Conservation (phyloP, 2,113 vertebrate species). For the Pituophis catenifer region DNA sequence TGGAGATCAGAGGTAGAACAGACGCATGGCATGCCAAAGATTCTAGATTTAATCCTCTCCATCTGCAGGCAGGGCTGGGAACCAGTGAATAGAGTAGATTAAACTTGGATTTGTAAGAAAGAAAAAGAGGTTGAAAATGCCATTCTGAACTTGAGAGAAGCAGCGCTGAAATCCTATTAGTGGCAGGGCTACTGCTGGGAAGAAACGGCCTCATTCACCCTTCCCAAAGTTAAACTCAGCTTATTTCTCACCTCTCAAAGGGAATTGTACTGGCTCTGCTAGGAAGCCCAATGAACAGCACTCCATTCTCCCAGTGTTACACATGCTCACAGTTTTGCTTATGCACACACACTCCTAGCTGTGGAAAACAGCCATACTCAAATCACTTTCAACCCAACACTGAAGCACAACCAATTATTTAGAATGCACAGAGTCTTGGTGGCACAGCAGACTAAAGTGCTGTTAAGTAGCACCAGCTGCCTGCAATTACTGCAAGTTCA, state of each 20-base stretch:
- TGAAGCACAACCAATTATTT: background rate
- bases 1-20: background rate
- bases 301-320: background rate
- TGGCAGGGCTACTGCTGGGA: background rate
- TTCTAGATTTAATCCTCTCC: background rate
- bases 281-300: background rate
- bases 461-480: too few species aligned
- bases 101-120: background rate
- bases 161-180: background rate
- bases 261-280: background rate
- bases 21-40: background rate
- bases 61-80: background rate
- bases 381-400: background rate
- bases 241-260: background rate
- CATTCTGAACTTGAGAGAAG: background rate
- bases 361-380: background rate
- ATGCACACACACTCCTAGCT: background rate
- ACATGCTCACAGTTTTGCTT: background rate
- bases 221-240: background rate
- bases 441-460: too few species aligned
- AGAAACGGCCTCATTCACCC: background rate
- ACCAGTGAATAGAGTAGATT: background rate
- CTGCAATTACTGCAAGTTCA: too few species aligned
- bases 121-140: background rate
- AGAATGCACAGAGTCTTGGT: background rate